Evolutionary conservation across 2,113 vertebrate species (phyloP).

Genomic region (Sinocyclocheilus maitianheensis): DNA sequence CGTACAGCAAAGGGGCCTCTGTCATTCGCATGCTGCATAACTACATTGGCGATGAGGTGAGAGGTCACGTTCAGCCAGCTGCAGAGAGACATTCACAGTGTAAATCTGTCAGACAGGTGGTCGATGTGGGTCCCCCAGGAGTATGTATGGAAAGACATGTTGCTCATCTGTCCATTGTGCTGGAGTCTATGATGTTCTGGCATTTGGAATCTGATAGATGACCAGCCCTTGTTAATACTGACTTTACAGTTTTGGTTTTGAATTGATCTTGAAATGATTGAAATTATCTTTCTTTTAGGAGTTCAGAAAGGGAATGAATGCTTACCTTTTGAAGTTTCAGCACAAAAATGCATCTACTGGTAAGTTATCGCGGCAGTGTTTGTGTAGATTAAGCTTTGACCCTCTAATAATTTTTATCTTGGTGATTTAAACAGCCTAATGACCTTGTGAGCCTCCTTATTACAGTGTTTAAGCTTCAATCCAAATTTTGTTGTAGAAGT

Average conservation of each 20-base stretch:
- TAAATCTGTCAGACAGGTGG: constrained; percentile 5
- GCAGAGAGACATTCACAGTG: neutral
- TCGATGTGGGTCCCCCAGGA: neutral
- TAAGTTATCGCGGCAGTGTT: constrained; percentile 63
- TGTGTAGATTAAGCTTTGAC: neutral
- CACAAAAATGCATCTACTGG: constrained; percentile 97
- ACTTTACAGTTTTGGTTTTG: neutral
- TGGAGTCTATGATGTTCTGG: neutral
- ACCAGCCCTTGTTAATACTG: neutral
- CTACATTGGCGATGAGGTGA: constrained; percentile 97
- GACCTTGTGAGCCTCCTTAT: neutral
- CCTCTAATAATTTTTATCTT: neutral
- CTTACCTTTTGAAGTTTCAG: constrained; percentile 94
- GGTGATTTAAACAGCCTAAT: neutral
- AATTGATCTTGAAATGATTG: neutral
- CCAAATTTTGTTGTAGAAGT: neutral
- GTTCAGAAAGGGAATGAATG: constrained; percentile 98
- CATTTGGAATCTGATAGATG: neutral
- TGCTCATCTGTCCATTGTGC: neutral
- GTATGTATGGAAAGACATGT: neutral
- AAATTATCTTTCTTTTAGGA: constrained; percentile 76
- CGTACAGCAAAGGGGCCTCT: constrained; percentile 98
- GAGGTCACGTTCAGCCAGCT: neutral
- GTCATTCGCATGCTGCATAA: constrained; percentile 98
- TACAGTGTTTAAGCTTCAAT: no score